Evolutionary conservation across 2,888 invertebrate species (phyloP).

Genomic region (Macrophya annulata): DNA sequence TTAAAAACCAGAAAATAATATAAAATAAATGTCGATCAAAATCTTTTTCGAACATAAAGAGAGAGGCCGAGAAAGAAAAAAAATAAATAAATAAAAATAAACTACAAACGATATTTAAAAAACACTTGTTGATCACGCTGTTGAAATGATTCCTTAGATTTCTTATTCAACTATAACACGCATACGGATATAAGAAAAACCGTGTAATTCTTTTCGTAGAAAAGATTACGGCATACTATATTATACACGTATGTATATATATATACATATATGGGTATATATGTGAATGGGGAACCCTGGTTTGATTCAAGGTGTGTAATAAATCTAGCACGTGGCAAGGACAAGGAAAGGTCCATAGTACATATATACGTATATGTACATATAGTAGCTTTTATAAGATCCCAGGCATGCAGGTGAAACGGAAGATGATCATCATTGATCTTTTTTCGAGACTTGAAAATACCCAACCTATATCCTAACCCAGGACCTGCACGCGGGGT

Average conservation of each 20-base stretch:
- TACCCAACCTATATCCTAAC: neutral
- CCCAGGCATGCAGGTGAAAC: conserved; percentile 20
- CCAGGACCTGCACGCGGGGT: neutral
- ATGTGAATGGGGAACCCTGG: conserved; percentile 36
- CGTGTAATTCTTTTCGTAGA: neutral
- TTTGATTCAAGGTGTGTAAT: conserved; percentile 30
- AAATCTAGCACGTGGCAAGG: conserved; percentile 41
- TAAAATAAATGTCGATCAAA: too few relatives aligned
- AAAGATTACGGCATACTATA: conserved; percentile 3
- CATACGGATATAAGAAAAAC: neutral
- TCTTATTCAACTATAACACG: neutral
- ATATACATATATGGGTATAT: too few relatives aligned
- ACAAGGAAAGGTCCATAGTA: neutral
- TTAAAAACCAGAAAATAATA: neutral
- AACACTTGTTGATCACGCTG: neutral
- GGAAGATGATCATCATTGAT: conserved; percentile 29
- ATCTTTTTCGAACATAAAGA: too few relatives aligned
- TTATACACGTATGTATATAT: neutral
- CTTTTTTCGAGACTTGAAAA: conserved; percentile 7
- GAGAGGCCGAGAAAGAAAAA: too few relatives aligned
- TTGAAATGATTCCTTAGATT: neutral
- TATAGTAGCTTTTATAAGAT: neutral
- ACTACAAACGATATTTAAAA: neutral
- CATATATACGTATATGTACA: neutral
- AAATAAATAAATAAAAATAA: neutral